phyloP scores from a whole-genome alignment of 2,888 invertebrate species.

The Erpobdella octoculata region DNA sequence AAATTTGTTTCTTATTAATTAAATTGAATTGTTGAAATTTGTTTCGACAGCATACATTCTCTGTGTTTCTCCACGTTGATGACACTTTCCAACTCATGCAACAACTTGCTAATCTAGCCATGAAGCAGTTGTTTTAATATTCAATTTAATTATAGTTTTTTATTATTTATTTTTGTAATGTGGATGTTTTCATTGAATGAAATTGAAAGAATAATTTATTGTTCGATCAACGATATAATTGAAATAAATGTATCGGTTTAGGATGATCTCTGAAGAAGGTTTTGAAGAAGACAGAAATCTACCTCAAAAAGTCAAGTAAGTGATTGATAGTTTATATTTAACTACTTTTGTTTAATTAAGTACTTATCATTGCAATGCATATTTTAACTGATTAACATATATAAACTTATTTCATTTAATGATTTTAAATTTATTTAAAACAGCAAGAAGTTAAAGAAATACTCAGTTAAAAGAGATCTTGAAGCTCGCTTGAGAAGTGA shows the following conservation, averaged over 20 bases:
- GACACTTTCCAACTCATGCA: slow-evolving; percentile 87
- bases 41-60: slow-evolving; percentile 63
- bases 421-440: slow-evolving; percentile 37
- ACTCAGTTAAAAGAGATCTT: slow-evolving; percentile 84
- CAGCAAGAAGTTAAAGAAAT: slow-evolving; percentile 47
- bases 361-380: neutral
- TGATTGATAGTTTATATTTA: neutral
- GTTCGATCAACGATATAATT: neutral
- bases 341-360: neutral
- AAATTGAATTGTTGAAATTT: too few species aligned
- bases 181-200: neutral
- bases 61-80: slow-evolving; percentile 76
- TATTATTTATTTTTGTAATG: neutral
- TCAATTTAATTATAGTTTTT: too few species aligned
- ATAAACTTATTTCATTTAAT: neutral
- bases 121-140: slow-evolving; percentile 72
- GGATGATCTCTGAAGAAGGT: slow-evolving; percentile 9
- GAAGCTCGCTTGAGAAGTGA: slow-evolving; percentile 90
- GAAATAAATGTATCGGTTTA: neutral
- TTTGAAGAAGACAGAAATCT: slow-evolving; percentile 18
- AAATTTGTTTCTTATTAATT: too few species aligned
- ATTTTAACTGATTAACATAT: neutral
- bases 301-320: neutral
- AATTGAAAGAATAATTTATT: neutral
- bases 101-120: slow-evolving; percentile 89